A percentile compares a stretch with the other conserved stretches of the same genome.
phyloP scores from a whole-genome alignment of 53 echinoderm and acorn worm genomes.

The Paracentrotus lividus region DNA sequence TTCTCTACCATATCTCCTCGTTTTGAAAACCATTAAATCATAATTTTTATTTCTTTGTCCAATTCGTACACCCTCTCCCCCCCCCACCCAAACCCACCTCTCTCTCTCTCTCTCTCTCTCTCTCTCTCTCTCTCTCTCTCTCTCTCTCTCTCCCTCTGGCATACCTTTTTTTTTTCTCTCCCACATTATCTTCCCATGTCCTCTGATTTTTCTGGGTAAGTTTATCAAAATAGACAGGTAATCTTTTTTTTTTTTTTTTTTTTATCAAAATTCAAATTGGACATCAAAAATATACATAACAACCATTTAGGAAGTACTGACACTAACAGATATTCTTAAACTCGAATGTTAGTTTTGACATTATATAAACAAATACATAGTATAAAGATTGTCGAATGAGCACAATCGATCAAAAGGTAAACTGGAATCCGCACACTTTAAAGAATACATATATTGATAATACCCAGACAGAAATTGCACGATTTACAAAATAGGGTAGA shows the following conservation, averaged over 20 bases:
- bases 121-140: neutral
- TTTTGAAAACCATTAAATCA: too few relatives aligned
- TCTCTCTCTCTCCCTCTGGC: conserved; percentile 6
- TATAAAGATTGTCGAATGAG: too few relatives aligned
- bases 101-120: neutral
- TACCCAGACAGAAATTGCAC: too few relatives aligned
- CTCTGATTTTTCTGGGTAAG: neutral
- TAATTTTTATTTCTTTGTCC: too few relatives aligned
- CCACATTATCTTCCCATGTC: neutral
- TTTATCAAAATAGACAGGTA: neutral
- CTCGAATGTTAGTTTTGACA: too few relatives aligned
- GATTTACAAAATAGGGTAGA: too few relatives aligned
- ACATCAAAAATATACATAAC: neutral
- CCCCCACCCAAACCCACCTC: too few relatives aligned
- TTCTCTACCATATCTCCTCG: neutral
- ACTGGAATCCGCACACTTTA: too few relatives aligned
- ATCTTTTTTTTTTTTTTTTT: neutral
- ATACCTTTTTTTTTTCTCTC: neutral
- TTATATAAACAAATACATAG: too few relatives aligned
- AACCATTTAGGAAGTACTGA: neutral
- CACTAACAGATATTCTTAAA: neutral
- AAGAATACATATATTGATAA: too few relatives aligned
- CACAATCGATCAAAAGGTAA: too few relatives aligned
- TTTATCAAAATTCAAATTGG: neutral
- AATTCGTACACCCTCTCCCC: neutral